Percentiles rank a stretch among this genome's conserved stretches.
These are phyloP conservation scores for Helostoma temminkii DNA, from an alignment of 2,797 vertebrate genomes.

Conservation along the genomic window DNA sequence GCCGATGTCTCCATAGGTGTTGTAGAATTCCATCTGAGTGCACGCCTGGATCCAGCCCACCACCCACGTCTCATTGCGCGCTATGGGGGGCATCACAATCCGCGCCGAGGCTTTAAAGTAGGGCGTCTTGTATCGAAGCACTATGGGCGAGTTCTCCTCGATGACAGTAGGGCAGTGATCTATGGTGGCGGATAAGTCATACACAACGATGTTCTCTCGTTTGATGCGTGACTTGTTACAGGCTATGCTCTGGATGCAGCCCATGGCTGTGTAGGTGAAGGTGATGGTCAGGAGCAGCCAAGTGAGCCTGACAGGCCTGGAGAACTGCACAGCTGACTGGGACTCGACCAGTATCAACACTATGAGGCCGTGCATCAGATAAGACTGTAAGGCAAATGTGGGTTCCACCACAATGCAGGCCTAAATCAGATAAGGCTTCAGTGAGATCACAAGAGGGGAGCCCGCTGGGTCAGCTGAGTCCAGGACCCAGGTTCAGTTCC, in stretches of 20 bases:
- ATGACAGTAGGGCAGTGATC: constrained; percentile 95
- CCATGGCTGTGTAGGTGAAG: constrained; percentile 85
- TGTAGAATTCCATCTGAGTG: constrained; percentile 99
- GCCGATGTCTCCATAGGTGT: constrained; percentile 95
- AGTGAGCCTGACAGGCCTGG: constrained; percentile 66
- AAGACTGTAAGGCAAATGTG: constrained; percentile 65
- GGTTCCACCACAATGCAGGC: constrained; percentile 59
- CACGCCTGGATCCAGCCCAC: constrained; percentile 99
- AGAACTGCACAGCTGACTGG: constrained; percentile 60
- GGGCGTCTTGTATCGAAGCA: constrained; percentile 96
- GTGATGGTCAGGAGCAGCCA: constrained; percentile 71
- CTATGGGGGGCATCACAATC: constrained; percentile 94
- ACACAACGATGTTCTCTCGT: constrained; percentile 95
- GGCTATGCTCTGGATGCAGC: constrained; percentile 96
- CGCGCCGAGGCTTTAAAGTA: constrained; percentile 97
- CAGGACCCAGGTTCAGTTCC: constrained; percentile 21
- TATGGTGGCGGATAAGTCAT: constrained; percentile 95
- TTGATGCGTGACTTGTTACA: constrained; percentile 97
- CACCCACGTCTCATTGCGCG: constrained; percentile 96
- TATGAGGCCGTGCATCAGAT: constrained; percentile 67
- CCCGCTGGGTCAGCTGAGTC: constrained; percentile 18
- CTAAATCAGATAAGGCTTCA: constrained; percentile 45
- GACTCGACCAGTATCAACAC: constrained; percentile 68
- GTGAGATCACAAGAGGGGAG: constrained; percentile 14
- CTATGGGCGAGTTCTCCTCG: constrained; percentile 97